Percentiles rank a stretch among this genome's conserved stretches.
phyloP scores from a whole-genome alignment of 1,140 invertebrate species.

The Drosophila nikananu region DNA sequence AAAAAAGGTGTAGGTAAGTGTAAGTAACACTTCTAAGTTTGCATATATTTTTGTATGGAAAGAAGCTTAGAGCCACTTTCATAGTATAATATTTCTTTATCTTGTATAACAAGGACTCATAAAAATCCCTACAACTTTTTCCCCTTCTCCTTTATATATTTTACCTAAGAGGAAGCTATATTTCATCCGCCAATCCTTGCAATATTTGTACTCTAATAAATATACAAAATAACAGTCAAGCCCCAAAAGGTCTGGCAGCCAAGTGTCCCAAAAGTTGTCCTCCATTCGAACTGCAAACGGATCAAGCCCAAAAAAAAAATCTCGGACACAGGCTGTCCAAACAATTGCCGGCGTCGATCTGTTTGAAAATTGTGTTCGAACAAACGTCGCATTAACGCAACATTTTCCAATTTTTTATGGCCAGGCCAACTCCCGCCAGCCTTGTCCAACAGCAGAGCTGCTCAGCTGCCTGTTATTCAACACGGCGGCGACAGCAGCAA shows the following conservation, averaged over 20 bases:
- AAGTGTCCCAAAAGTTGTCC: conserved; percentile 14
- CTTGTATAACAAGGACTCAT: no score
- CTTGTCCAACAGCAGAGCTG: conserved; percentile 53
- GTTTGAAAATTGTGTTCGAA: conserved; percentile 82
- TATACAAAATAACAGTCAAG: background rate
- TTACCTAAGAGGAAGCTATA: background rate
- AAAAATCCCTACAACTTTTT: no score
- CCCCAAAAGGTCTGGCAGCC: conserved; percentile 3
- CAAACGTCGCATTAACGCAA: conserved; percentile 83
- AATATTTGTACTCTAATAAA: background rate
- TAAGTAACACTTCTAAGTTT: no score
- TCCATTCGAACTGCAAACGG: background rate
- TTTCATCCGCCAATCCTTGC: background rate
- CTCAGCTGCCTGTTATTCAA: conserved; percentile 82
- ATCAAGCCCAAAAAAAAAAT: conserved; percentile 16
- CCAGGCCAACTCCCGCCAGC: conserved; percentile 39
- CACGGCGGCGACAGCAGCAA: conserved; percentile 55
- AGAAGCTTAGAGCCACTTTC: no score
- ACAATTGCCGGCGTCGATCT: conserved; percentile 81
- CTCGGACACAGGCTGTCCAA: conserved; percentile 68
- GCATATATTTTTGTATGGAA: no score
- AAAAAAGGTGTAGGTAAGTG: no score
- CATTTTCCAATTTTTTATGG: conserved; percentile 79
- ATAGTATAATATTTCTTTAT: no score
- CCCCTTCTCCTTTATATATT: no score